Evolutionary conservation across 2,113 vertebrate genomes (phyloP), one percentile per base, ranked within the genome.

Genomic region (Solenodon paradoxus): DNA sequence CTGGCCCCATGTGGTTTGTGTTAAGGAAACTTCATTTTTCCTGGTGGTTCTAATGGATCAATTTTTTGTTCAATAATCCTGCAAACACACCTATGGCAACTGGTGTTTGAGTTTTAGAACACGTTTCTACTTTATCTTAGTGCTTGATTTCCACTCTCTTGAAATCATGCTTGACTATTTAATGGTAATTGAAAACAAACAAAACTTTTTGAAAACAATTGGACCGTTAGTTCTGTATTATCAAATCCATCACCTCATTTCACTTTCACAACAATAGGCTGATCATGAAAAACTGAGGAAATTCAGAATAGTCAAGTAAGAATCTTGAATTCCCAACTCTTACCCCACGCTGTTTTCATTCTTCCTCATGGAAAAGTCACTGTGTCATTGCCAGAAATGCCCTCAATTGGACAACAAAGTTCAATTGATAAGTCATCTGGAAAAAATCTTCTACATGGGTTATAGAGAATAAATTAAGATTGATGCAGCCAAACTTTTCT

Each of bases 401-500:
- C 30, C 22, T 28, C n/a, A 16, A 53, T 5, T 30, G 1, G 59
- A 35, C 15, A 30, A 49, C 19, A 24, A 45, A 82, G 66, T 8
- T 49, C 88, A 71, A 11, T 11, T 40, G 89, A 20, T 16, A 79
- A 10, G 22, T 64, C n/a, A 0, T 49, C 49, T 40, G 5, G 64
- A 59, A 24, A 59, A 75, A 90, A 77, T 77, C 35, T 26, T 75
- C 22, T 45, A n/a, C 9, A 32, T n/a, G 49, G 77, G 42, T 49
- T 80, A 57, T 12, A 51, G 32, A 85, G 90, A 59, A 17, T 30
- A 45, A 77, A 63, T 53, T 83, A 95, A 78, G 59, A 84, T 42
- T 26, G 16, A 83, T 40, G 71, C 49, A 26, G 35, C 38, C 64
- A 26, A 3, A 84, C 22, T 64, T 86, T 90, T 71, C 17, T 86